phyloP scores from a whole-genome alignment of 1,140 invertebrate genomes.

The Musca vetustissima region DNA sequence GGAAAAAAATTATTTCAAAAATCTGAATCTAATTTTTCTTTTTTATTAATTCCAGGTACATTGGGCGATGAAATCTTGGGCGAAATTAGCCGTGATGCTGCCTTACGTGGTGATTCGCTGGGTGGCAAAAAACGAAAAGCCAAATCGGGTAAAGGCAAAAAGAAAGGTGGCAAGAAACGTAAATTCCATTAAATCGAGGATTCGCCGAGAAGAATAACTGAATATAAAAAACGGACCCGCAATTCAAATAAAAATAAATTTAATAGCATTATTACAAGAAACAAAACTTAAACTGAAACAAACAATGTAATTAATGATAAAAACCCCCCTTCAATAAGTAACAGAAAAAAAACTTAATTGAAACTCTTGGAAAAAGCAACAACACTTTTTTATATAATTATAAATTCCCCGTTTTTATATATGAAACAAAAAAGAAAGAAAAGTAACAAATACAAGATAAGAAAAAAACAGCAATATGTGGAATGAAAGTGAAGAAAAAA shows the following conservation, averaged over 20 bases:
- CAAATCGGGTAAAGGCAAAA: conserved; percentile 56
- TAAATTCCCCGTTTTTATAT: no score
- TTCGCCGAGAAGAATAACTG: not conserved
- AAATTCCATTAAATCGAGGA: conserved; percentile 57
- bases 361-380: no score
- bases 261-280: conserved; percentile 7
- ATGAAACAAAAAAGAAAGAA: no score
- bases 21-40: no score
- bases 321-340: no score
- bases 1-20: no score
- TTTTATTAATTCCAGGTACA: conserved; percentile 55
- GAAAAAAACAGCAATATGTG: no score
- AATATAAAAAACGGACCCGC: conserved; percentile 4
- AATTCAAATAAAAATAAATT: conserved; percentile 9
- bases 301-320: conserved; percentile 1
- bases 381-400: no score
- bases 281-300: no score
- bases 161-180: conserved; percentile 58
- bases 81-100: conserved; percentile 55
- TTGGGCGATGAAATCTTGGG: conserved; percentile 81
- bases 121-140: conserved; percentile 57
- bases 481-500: no score
- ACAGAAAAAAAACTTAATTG: no score
- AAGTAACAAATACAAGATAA: no score
- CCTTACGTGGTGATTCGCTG: conserved; percentile 49